A percentile compares a stretch with the other conserved stretches of the same genome.
phyloP scores from a whole-genome alignment of 2,797 vertebrate genomes.

The Acestrorhynchus altus region DNA sequence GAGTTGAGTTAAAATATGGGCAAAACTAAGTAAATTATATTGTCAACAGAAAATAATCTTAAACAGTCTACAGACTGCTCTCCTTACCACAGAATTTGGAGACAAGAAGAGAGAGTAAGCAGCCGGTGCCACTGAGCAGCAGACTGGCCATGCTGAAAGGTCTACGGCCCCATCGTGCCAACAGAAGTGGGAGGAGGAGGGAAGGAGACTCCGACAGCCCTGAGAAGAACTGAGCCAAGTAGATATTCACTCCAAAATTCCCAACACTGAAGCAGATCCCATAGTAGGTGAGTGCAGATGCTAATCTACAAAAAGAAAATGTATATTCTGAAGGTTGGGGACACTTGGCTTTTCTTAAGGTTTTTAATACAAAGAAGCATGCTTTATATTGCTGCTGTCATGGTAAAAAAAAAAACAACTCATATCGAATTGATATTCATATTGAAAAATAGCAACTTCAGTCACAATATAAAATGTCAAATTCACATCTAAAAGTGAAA shows the following conservation, averaged over 20 bases:
- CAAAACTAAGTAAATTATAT: not conserved
- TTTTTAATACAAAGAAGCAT: not conserved
- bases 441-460: too few species aligned
- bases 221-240: conserved; percentile 79
- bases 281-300: conserved; percentile 73
- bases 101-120: conserved; percentile 72
- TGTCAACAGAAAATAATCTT: not conserved
- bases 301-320: conserved; percentile 55
- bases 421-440: too few species aligned
- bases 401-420: too few species aligned
- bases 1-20: not conserved
- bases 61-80: not conserved
- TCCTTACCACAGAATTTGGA: conserved; percentile 68
- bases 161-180: conserved; percentile 70
- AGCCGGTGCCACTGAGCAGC: conserved; percentile 73
- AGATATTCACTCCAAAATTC: conserved; percentile 73
- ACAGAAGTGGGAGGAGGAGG: conserved; percentile 69
- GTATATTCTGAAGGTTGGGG: too few species aligned
- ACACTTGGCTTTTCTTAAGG: too few species aligned
- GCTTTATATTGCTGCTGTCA: too few species aligned
- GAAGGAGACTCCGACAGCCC: conserved; percentile 76
- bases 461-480: too few species aligned
- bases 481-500: too few species aligned
- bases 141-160: conserved; percentile 70
- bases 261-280: conserved; percentile 80